Evolutionary conservation across 2,113 vertebrate species (phyloP).

Genomic region (Macquaria australasica): DNA sequence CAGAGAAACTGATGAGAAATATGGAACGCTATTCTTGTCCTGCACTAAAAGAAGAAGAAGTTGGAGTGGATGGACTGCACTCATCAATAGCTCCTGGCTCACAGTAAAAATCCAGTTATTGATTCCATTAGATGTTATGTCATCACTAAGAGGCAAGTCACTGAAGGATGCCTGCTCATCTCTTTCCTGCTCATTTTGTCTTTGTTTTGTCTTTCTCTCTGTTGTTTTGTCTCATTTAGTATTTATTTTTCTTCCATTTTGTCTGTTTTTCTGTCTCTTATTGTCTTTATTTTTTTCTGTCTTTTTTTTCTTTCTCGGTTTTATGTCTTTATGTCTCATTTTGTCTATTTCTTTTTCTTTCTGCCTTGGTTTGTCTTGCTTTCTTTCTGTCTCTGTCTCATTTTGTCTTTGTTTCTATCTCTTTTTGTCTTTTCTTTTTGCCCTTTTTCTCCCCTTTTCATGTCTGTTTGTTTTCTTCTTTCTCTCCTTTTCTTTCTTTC

Average conservation of each 20-base stretch:
- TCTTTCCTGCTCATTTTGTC: not conserved
- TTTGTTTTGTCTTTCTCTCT: not conserved
- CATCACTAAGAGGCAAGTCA: not conserved
- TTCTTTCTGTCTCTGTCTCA: not conserved
- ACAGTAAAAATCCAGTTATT: constrained; percentile 30
- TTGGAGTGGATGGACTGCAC: constrained; percentile 21
- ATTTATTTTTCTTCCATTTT: not conserved
- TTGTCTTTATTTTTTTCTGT: not conserved
- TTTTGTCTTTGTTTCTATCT: not conserved
- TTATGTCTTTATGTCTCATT: not conserved
- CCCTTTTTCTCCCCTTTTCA: not conserved
- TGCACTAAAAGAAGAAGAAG: constrained; percentile 11
- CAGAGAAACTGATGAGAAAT: constrained; percentile 25
- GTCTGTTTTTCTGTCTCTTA: not conserved
- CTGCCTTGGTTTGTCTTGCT: not conserved
- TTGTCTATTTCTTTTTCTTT: not conserved
- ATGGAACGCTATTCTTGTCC: constrained; percentile 30
- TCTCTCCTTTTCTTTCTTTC: not conserved
- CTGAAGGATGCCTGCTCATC: not conserved
- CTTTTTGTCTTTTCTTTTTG: not conserved
- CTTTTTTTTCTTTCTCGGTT: no score
- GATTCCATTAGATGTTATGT: constrained; percentile 17
- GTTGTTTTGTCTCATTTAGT: not conserved
- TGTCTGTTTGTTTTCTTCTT: not conserved
- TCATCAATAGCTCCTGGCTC: constrained; percentile 23